A percentile compares a stretch with the other conserved stretches of the same genome.
These are phyloP conservation scores for Brachionus rubens DNA, from an alignment of 1,140 invertebrate species.

Conservation along the genomic window DNA sequence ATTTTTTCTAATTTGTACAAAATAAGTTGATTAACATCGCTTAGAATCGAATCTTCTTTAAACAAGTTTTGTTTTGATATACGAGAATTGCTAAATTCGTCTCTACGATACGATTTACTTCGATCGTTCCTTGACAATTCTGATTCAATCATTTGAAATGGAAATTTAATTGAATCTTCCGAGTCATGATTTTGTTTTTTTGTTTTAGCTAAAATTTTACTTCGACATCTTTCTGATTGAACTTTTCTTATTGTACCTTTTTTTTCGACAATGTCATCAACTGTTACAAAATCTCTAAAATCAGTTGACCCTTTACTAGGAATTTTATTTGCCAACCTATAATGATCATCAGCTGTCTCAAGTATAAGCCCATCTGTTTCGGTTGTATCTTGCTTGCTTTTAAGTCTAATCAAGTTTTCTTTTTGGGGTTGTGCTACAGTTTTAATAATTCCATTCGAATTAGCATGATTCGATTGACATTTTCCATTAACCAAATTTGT, in stretches of 20 bases:
- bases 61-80: neutral
- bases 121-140: neutral
- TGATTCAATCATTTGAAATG: neutral
- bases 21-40: neutral
- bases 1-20: conserved; percentile 7
- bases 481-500: neutral
- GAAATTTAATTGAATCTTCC: neutral
- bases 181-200: neutral
- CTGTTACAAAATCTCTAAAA: too few species aligned
- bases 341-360: too few species aligned
- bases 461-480: too few species aligned
- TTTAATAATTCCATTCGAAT: too few species aligned
- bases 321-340: too few species aligned
- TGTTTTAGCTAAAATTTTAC: conserved; percentile 1
- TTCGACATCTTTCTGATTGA: neutral
- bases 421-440: neutral
- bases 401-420: too few species aligned
- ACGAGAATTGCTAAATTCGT: neutral
- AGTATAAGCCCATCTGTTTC: too few species aligned
- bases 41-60: neutral
- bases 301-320: too few species aligned
- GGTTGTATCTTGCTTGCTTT: too few species aligned
- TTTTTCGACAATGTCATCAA: too few species aligned
- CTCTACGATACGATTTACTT: neutral
- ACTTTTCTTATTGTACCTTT: neutral